Evolutionary conservation across 2,797 vertebrate genomes (phyloP), one percentile per base, ranked within the genome.

Genomic region (Pterois miles): DNA sequence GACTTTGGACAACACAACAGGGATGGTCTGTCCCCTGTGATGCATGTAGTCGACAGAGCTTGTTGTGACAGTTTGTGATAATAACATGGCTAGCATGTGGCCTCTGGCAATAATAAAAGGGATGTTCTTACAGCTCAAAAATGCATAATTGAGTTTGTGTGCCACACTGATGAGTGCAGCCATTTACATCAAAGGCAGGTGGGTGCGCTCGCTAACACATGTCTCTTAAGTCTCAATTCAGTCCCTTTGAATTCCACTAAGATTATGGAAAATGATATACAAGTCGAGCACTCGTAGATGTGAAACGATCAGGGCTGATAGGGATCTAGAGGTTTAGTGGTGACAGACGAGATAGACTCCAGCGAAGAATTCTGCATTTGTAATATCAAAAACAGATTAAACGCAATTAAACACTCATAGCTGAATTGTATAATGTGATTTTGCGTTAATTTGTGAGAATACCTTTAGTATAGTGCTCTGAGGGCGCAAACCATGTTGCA

Each of bases 251-350:
- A 91, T 92, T 85, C 83, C 66, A 85, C 87, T 83, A 83, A 92
- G 90, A 94, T 93, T 81, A 93, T 80, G 73, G 91, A 83, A 92
- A 88, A 87, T 63, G 85, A 95, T 93, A 92, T 81, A 84, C 84
- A 94, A 94, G 91, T 89, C 27, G 65, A 76, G 58, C 90, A 88
- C 92, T 91, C 74, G 78, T 77, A 84, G 89, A 93, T 89, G 90
- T 90, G 84, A 92, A 93, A 92, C 68, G 83, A 91, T 92, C 87
- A 75, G 74, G 60, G 76, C 76, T 84, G 93, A 95, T 93, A 91
- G 77, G 72, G 85, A 95, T 94, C 91, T 92, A 72, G 86, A 92
- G 92, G 91, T 90, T 91, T 92, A 88, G 89, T 82, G 86, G 91
- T 79, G 90, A 89, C 88, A 87, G 89, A 83, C 25, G 72, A 90